These are phyloP conservation scores for Coturnix japonica DNA, from an alignment of 2,113 vertebrate species.

Conservation along the genomic window DNA sequence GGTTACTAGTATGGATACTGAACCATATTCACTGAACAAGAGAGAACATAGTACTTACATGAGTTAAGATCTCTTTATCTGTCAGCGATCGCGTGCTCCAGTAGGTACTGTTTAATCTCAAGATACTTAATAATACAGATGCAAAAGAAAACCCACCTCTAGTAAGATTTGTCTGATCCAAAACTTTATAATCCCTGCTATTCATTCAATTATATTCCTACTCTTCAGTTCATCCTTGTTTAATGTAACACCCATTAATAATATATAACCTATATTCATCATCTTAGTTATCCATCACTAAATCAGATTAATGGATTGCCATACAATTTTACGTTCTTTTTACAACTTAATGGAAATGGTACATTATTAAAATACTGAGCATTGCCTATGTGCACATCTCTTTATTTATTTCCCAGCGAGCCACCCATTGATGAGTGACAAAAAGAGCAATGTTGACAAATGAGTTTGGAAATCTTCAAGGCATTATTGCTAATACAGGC, in stretches of 20 bases:
- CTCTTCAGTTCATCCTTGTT: not conserved
- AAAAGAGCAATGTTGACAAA: not conserved
- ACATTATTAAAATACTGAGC: constrained; percentile 41
- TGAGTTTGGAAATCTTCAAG: not conserved
- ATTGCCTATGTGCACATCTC: not conserved
- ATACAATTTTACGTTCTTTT: constrained; percentile 62
- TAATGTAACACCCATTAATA: constrained; percentile 62
- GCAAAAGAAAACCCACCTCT: not conserved
- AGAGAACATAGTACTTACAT: not conserved
- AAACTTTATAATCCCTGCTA: constrained; percentile 12
- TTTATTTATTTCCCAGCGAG: not conserved
- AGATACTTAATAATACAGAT: not conserved
- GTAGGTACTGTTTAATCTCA: constrained; percentile 11
- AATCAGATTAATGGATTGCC: constrained; percentile 53
- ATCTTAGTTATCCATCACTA: constrained; percentile 53
- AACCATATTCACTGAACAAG: not conserved
- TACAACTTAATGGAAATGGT: constrained; percentile 52
- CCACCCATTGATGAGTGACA: not conserved
- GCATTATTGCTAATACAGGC: not conserved
- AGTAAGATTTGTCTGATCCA: not conserved
- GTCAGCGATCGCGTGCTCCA: not conserved
- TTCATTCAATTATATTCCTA: constrained; percentile 14
- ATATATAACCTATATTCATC: constrained; percentile 56
- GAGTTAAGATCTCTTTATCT: not conserved
- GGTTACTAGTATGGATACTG: not conserved